Base-by-base conservation (phyloP, 2,797 vertebrate genomes). In the Dicrostonyx torquatus region DNA sequence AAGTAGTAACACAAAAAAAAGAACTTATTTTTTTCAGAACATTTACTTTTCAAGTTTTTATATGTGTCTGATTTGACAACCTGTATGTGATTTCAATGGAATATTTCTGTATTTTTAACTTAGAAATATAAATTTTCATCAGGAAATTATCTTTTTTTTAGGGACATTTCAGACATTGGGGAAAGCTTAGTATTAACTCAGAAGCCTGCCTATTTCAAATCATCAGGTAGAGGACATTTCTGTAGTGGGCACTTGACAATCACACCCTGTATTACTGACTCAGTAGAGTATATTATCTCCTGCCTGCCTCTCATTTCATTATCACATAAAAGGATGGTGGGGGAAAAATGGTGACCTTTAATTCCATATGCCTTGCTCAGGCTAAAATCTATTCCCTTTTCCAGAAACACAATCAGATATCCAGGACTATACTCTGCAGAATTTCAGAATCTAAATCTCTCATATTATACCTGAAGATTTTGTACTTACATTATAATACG, bases 191-290 rank as follows among this genome's bases (percentile, higher is more conserved):
- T 53, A 72, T 94, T 92, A 92, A 70, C 68, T 43, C 15, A 75
- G 43, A 90, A 53, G 86, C 43, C 48, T 55, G 29, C 50, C 85
- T 75, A 43, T 55, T 97, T 95, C 75, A 91, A 87, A 90, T 93
- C 1, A 48, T 48, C 83, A 96, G 89, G 78, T 62, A 92, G 95
- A 96, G 75, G 48, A 77, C 53, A 89, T 88, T 94, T 92, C 95
- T 92, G n/a, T 29, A 97, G 96, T 84, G 96, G 95, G 95, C 87
- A 95, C 88, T 96, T 97, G 90, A 93, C 95, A 95, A 95, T 90
- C 95, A 96, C 60, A 96, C 78, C 82, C 20, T 89, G 40, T 78
- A 94, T 95, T 96, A 96, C 91, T 80, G 87, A 93, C 70, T 95
- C 90, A 88, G 62, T 87, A 89, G 75, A 78, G 85, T 43, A 9